These are phyloP conservation scores for Bursaphelenchus okinawaensis DNA, from an alignment of 2,888 invertebrate species.

Conservation along the genomic window DNA sequence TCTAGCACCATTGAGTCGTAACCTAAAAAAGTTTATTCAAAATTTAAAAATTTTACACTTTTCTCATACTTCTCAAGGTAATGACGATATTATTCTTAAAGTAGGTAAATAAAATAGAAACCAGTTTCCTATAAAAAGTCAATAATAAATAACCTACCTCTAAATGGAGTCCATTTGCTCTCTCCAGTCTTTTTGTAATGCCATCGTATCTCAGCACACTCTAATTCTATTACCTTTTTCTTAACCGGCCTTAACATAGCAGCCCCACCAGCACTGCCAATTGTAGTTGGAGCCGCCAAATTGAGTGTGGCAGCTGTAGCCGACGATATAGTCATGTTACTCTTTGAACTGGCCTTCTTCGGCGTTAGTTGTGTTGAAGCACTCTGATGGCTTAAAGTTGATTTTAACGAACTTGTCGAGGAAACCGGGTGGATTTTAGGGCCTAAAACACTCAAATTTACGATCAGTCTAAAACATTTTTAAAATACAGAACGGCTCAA, in stretches of 20 bases:
- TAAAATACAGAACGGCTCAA: not conserved
- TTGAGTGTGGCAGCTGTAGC: not conserved
- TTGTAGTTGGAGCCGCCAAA: not conserved
- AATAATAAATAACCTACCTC: conserved; percentile 16
- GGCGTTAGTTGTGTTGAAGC: not conserved
- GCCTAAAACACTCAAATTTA: no score
- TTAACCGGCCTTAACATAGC: conserved; percentile 16
- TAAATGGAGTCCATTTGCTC: conserved; percentile 32
- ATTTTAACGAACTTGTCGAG: not conserved
- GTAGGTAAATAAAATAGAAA: no score
- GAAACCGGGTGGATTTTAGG: not conserved
- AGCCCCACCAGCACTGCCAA: not conserved
- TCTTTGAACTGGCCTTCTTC: not conserved
- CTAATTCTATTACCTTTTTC: conserved; percentile 24
- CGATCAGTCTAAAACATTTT: not conserved
- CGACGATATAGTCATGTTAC: not conserved
- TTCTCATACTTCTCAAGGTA: no score
- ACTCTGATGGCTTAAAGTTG: not conserved
- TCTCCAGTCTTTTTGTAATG: conserved; percentile 38
- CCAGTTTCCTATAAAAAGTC: not conserved
- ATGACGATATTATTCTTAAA: no score
- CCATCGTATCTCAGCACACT: conserved; percentile 49
- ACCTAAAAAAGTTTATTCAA: conserved; percentile 62
- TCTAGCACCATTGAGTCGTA: conserved; percentile 53
- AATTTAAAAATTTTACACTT: no score